These are phyloP conservation scores for Trichomalopsis sarcophagae DNA, from an alignment of 1,140 invertebrate genomes.

Conservation along the genomic window DNA sequence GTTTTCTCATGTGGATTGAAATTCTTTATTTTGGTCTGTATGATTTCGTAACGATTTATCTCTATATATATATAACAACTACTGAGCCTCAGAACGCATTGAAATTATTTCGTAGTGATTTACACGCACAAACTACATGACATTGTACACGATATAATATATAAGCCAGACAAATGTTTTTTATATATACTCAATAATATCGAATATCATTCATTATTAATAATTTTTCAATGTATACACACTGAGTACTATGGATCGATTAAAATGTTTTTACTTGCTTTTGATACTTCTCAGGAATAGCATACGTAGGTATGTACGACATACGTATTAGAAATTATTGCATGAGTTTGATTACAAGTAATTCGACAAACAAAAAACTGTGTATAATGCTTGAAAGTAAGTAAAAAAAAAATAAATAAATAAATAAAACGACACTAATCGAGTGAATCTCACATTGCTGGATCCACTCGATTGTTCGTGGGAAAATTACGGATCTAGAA, in stretches of 20 bases:
- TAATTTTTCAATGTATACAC: conserved; percentile 3
- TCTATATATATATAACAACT: no score
- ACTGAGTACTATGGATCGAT: conserved; percentile 14
- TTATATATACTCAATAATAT: neutral
- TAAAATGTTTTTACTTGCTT: conserved; percentile 49
- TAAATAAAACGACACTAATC: neutral
- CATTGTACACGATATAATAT: neutral
- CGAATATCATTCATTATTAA: neutral
- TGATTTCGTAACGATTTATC: conserved; percentile 1
- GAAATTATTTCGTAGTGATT: neutral
- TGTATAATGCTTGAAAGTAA: conserved; percentile 2
- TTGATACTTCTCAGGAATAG: conserved; percentile 49
- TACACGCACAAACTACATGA: neutral
- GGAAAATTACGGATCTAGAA: neutral
- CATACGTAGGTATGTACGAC: conserved; percentile 48
- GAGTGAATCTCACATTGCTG: neutral
- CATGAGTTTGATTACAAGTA: conserved; percentile 40
- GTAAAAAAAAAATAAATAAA: neutral
- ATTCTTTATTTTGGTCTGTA: conserved; percentile 39
- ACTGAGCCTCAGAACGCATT: neutral
- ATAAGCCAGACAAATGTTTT: neutral
- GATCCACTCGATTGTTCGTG: neutral
- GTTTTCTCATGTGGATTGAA: neutral
- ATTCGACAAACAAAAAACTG: conserved; percentile 60
- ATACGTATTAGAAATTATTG: conserved; percentile 50